Evolutionary conservation across 2,888 invertebrate genomes (phyloP), one percentile per base, ranked within the genome.

Genomic region (Ferdinandea cuprea): DNA sequence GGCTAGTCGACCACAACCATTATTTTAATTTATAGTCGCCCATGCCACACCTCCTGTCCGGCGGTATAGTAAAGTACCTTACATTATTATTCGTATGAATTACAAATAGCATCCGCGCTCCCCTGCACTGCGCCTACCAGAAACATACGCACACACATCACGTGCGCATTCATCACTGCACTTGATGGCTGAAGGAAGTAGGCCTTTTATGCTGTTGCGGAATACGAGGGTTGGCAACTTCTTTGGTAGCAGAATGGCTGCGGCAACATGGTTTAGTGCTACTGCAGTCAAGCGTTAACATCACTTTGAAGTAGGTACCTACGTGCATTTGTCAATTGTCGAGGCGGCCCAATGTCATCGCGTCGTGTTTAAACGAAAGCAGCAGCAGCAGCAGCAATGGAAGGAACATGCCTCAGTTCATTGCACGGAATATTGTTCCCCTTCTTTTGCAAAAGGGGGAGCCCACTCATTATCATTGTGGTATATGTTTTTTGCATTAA

Each of bases 251-350:
- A 61, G 3, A 80, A 74, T 80, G 61, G 74, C 56, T 66, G 66
- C 54, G 44, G 17, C 6, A 54, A 35, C 30, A 46, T 66, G 54
- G 54, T 42, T 17, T 17, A 15, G 8, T 8, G 42, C 52, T 54
- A 17, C 44, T 44, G 19, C 3, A 4, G 44, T 54, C 37, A 48
- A 21, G 66, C 72, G 40, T 63, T 68, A 61, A 79, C 40, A 54
- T 74, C 59, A 68, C 59, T 48, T 46, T 68, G 46, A 54, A 78
- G 73, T 0, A 25, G n/a, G 3, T 25, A 59, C 59, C 11, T 5
- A 68, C 54, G 56, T 61, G 54, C 74, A 80, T 80, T 80, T 80
- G 74, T 80, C 74, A 80, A 68, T 56, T 74, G 68, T 74, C 59
- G 15, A 68, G 68, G 61, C 42, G 50, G 59, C 37, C 72, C 73